A percentile compares a stretch with the other conserved stretches of the same genome.
Evolutionary conservation across 1,140 invertebrate species (phyloP).

Genomic region (Megalonaias nervosa): DNA sequence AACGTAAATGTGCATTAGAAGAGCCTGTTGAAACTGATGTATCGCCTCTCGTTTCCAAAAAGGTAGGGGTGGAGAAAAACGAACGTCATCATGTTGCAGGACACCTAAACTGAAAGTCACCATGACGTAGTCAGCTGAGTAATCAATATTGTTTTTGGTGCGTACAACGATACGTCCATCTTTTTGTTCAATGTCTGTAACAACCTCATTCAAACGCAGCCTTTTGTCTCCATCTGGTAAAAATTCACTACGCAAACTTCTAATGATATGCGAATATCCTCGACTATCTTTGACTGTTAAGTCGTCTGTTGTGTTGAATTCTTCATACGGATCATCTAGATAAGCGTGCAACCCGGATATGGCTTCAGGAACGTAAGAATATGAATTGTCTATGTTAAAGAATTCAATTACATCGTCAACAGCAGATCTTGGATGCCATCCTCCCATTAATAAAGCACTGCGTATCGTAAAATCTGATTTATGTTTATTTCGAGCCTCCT

Average conservation of each 20-base stretch:
- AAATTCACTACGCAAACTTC: slow-evolving; percentile 5
- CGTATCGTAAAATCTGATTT: slow-evolving; percentile 12
- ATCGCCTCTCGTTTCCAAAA: slow-evolving; percentile 16
- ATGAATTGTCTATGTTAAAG: slow-evolving; percentile 14
- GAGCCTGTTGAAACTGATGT: slow-evolving; percentile 16
- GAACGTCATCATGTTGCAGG: slow-evolving; percentile 14
- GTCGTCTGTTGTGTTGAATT: slow-evolving; percentile 10
- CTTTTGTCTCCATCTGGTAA: not conserved
- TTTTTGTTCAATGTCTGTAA: slow-evolving; percentile 2
- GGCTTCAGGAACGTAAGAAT: not conserved
- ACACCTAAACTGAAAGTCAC: slow-evolving; percentile 34
- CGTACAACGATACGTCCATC: slow-evolving; percentile 1
- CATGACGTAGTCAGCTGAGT: slow-evolving; percentile 17
- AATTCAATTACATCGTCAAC: slow-evolving; percentile 25
- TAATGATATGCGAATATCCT: slow-evolving; percentile 6
- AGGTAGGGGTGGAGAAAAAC: slow-evolving; percentile 15
- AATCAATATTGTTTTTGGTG: slow-evolving; percentile 6
- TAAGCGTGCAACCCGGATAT: slow-evolving; percentile 12
- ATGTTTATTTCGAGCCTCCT: too few relatives aligned
- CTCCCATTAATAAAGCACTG: slow-evolving; percentile 6
- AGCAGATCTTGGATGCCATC: slow-evolving; percentile 9
- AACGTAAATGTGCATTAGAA: slow-evolving; percentile 21
- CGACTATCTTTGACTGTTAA: slow-evolving; percentile 17
- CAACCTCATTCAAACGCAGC: slow-evolving; percentile 13
- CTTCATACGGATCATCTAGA: not conserved